Percentiles rank a stretch among this genome's conserved stretches.
Evolutionary conservation across 2,797 vertebrate species (phyloP).

Genomic region (Enteromius viviparus): DNA sequence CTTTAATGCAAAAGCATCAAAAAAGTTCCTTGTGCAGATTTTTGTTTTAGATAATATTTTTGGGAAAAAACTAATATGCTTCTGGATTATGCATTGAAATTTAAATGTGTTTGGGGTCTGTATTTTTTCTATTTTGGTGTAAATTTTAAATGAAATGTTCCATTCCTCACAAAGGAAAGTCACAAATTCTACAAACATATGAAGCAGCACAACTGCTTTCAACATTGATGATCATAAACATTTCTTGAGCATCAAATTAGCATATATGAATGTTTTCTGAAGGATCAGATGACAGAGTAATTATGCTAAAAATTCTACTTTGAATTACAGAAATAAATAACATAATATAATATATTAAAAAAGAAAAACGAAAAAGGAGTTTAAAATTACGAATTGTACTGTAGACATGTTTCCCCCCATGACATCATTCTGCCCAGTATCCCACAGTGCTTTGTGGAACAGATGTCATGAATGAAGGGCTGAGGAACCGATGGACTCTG

Average conservation of each 20-base stretch:
- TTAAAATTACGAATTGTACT: neutral
- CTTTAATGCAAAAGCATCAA: neutral
- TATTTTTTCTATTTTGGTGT: too few relatives aligned
- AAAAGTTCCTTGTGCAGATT: neutral
- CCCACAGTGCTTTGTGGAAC: conserved; percentile 31
- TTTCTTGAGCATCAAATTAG: neutral
- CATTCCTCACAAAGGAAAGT: too few relatives aligned
- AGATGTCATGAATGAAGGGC: conserved; percentile 20
- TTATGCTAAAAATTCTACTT: neutral
- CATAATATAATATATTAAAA: neutral
- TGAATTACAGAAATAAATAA: neutral
- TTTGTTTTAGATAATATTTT: neutral
- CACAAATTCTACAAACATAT: neutral
- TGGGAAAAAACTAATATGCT: neutral
- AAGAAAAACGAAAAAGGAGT: neutral
- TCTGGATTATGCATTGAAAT: neutral
- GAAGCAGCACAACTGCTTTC: neutral
- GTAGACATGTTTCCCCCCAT: neutral
- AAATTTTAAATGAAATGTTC: neutral
- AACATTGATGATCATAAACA: neutral
- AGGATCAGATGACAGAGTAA: neutral
- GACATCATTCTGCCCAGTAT: conserved; percentile 30
- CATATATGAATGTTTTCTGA: neutral
- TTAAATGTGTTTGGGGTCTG: neutral
- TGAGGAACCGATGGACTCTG: conserved; percentile 18